A percentile compares a stretch with the other conserved stretches of the same genome.
phyloP scores from a whole-genome alignment of 2,888 invertebrate genomes.

The Operophtera brumata region DNA sequence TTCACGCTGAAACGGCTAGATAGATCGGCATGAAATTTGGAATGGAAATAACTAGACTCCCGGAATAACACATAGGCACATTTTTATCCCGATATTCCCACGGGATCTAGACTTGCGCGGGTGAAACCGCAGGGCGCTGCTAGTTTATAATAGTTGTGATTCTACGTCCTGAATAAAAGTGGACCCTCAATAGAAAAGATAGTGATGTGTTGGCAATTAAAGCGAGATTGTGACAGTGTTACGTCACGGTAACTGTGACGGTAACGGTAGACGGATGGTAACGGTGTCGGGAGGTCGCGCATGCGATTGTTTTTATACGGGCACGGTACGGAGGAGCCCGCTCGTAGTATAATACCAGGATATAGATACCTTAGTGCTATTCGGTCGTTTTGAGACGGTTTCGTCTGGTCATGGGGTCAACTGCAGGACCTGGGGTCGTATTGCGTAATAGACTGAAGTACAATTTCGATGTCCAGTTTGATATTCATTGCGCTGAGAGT shows the following conservation, averaged over 20 bases:
- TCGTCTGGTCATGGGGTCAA: too few species aligned
- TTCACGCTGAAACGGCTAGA: too few species aligned
- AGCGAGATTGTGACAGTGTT: slow-evolving; percentile 34
- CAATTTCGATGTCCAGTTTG: too few species aligned
- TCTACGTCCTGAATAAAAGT: background rate
- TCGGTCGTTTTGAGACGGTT: background rate
- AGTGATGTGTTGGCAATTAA: slow-evolving; percentile 9
- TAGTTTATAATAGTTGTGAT: background rate
- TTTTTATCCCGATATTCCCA: too few species aligned
- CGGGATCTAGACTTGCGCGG: too few species aligned
- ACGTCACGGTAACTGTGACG: slow-evolving; percentile 46
- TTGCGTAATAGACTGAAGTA: too few species aligned
- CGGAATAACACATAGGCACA: too few species aligned
- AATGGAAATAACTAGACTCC: too few species aligned
- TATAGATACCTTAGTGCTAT: background rate
- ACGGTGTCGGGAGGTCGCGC: slow-evolving; percentile 24
- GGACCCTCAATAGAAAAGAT: background rate
- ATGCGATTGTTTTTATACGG: slow-evolving; percentile 17
- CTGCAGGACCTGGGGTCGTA: too few species aligned
- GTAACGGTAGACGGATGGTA: slow-evolving; percentile 37
- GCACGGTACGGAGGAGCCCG: background rate
- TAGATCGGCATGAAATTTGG: too few species aligned
- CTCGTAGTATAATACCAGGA: background rate
- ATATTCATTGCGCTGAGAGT: too few species aligned
- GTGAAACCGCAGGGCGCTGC: too few species aligned